Conservation (phyloP, 2,888 invertebrate genomes). For the Euproctis similis region DNA sequence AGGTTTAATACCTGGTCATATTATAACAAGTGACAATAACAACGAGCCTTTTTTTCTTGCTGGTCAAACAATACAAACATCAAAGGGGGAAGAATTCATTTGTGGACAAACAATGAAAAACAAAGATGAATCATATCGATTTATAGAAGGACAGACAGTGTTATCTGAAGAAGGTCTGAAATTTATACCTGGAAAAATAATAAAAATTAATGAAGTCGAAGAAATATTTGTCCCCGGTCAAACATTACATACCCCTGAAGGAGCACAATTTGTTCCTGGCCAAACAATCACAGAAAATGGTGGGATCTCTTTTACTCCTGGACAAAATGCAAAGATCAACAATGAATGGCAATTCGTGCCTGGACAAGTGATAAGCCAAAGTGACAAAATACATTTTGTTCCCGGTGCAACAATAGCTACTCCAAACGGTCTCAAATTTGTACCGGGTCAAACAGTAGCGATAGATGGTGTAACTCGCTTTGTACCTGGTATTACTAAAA, state of each 20-base stretch:
- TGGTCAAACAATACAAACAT: conserved; percentile 79
- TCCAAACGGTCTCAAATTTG: conserved; percentile 77
- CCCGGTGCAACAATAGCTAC: conserved; percentile 80
- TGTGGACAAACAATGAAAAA: conserved; percentile 79
- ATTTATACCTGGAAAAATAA: conserved; percentile 77
- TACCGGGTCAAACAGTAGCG: conserved; percentile 78
- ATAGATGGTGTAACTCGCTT: conserved; percentile 72
- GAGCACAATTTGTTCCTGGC: conserved; percentile 79
- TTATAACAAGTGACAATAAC: conserved; percentile 75
- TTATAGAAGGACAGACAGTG: conserved; percentile 78
- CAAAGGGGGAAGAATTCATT: conserved; percentile 74
- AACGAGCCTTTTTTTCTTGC: conserved; percentile 80
- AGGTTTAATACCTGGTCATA: conserved; percentile 83
- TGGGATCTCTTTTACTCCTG: conserved; percentile 77
- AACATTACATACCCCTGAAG: conserved; percentile 74
- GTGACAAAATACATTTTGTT: conserved; percentile 74
- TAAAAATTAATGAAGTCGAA: conserved; percentile 62
- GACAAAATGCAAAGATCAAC: conserved; percentile 74
- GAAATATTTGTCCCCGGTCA: conserved; percentile 78
- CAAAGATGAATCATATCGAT: conserved; percentile 71
- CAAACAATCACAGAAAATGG: conserved; percentile 73
- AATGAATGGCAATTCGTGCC: conserved; percentile 79
- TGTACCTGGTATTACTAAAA: conserved; percentile 76
- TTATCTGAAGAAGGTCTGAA: conserved; percentile 77
- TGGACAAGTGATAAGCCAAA: conserved; percentile 77